Percentiles rank a stretch among this genome's conserved stretches.
Conservation (phyloP, 1,140 invertebrate genomes). For the Caenorhabditis brenneri region DNA sequence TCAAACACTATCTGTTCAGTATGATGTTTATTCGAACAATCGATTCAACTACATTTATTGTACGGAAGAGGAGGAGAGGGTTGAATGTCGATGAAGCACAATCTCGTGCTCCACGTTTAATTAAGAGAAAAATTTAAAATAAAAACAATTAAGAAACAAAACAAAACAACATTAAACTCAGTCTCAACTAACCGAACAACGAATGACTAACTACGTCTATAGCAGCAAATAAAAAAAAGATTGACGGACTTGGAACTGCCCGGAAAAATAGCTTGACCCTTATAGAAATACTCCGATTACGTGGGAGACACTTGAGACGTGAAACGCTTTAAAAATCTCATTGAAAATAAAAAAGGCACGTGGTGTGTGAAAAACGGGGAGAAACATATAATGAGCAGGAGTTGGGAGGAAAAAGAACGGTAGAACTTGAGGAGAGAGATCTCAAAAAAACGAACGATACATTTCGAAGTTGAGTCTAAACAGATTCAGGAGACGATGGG, state of each 20-base stretch:
- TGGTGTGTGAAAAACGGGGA: background rate
- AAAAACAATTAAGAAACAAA: background rate
- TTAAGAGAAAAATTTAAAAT: background rate
- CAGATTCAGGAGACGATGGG: background rate
- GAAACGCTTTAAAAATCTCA: background rate
- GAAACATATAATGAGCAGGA: background rate
- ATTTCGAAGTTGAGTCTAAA: background rate
- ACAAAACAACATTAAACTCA: slow-evolving; percentile 28
- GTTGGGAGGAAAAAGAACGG: background rate
- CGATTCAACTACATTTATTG: slow-evolving; percentile 35
- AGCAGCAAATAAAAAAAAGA: background rate
- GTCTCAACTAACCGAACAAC: slow-evolving; percentile 29
- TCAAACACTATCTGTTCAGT: background rate
- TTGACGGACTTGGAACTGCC: background rate
- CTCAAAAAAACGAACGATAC: slow-evolving; percentile 27
- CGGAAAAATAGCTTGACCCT: background rate
- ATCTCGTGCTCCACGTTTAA: background rate
- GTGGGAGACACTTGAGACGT: slow-evolving; percentile 6
- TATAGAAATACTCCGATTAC: slow-evolving; percentile 22
- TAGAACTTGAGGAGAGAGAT: background rate
- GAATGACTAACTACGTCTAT: background rate
- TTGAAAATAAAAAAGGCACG: background rate
- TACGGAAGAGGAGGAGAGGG: background rate
- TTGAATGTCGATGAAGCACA: background rate
- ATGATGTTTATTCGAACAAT: background rate